Conservation (phyloP, 2,797 vertebrate species). For the Octomys mimax region DNA sequence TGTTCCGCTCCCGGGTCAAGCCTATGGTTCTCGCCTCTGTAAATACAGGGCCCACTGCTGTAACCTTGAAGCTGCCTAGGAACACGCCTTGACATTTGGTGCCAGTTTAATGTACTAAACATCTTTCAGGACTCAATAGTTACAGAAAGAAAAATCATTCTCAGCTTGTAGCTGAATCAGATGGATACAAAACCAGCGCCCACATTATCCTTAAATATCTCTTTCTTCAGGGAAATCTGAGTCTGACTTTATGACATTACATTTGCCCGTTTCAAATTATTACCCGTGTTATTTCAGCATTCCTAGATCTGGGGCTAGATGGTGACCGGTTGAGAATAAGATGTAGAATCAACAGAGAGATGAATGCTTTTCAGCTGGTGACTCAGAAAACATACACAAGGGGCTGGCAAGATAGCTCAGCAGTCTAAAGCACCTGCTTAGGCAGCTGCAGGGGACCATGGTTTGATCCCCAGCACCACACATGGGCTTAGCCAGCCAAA, state of each 20-base stretch:
- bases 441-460: too few relatives aligned
- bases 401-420: too few relatives aligned
- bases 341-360: background rate
- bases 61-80: slow-evolving; percentile 82
- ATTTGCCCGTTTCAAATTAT: slow-evolving; percentile 76
- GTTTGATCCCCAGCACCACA: too few relatives aligned
- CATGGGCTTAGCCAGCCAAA: too few relatives aligned
- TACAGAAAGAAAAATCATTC: slow-evolving; percentile 88
- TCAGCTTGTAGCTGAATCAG: slow-evolving; percentile 82
- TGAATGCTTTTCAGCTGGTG: background rate
- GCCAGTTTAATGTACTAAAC: slow-evolving; percentile 84
- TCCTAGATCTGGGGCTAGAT: slow-evolving; percentile 38
- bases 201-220: slow-evolving; percentile 84
- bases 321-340: slow-evolving; percentile 60
- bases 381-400: background rate
- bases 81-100: slow-evolving; percentile 80
- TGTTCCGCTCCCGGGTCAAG: slow-evolving; percentile 52
- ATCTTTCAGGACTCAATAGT: slow-evolving; percentile 85
- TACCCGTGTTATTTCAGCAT: slow-evolving; percentile 70
- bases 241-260: slow-evolving; percentile 75
- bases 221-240: slow-evolving; percentile 85
- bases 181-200: slow-evolving; percentile 81
- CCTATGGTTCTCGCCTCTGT: background rate
- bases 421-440: too few relatives aligned
- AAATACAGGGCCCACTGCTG: slow-evolving; percentile 77